Evolutionary conservation across 2,888 invertebrate species (phyloP).

Genomic region (Selenia dentaria): DNA sequence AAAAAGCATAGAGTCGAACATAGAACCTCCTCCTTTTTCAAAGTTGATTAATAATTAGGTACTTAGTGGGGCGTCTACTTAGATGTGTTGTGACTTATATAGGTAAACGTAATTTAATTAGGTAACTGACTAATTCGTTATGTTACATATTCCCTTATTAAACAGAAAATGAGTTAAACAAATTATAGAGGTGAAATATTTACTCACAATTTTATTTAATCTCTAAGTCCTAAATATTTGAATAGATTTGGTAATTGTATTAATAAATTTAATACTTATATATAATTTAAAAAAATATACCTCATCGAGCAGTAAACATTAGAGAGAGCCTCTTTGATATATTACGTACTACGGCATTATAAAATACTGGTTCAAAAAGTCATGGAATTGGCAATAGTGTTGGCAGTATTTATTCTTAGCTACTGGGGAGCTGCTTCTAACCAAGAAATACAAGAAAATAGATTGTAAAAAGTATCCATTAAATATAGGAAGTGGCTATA

Average conservation of each 20-base stretch:
- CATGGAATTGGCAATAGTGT: conserved; percentile 16
- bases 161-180: no score
- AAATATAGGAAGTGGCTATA: conserved; percentile 17
- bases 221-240: conserved; percentile 5
- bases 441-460: conserved; percentile 2
- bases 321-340: conserved; percentile 26
- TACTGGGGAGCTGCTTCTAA: conserved; percentile 10
- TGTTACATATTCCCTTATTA: no score
- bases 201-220: conserved; percentile 4
- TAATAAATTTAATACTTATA: not conserved
- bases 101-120: no score
- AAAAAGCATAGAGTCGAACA: no score
- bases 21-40: no score
- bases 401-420: conserved; percentile 19
- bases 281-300: not conserved
- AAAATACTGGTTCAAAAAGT: conserved; percentile 18
- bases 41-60: no score
- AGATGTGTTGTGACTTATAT: no score
- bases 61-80: no score
- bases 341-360: conserved; percentile 4
- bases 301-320: not conserved
- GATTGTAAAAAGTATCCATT: conserved; percentile 13
- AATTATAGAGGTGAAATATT: no score
- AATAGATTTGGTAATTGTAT: conserved; percentile 1
- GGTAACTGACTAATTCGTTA: no score